These are phyloP conservation scores for Eospalax fontanierii DNA, from an alignment of 2,797 vertebrate genomes.

Conservation along the genomic window DNA sequence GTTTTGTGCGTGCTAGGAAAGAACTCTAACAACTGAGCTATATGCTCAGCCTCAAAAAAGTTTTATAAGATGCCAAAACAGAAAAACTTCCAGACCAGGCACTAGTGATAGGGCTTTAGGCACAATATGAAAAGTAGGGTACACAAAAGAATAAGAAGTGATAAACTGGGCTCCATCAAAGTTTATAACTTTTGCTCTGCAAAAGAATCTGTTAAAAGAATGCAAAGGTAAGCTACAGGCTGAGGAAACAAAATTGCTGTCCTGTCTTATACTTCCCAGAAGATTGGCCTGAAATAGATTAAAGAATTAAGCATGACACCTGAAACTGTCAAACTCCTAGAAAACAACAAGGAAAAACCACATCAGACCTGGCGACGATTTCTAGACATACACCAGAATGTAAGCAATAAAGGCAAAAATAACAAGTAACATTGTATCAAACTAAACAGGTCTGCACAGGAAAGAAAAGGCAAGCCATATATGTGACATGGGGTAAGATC, in stretches of 20 bases:
- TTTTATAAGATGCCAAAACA: neutral
- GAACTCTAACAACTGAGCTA: neutral
- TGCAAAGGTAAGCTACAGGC: neutral
- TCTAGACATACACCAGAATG: neutral
- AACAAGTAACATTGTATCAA: neutral
- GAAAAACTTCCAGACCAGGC: neutral
- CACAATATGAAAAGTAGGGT: neutral
- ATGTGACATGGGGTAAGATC: neutral
- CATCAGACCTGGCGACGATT: neutral
- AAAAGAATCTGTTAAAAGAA: neutral
- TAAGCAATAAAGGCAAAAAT: slow-evolving; percentile 22
- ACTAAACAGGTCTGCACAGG: neutral
- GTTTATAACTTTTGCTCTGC: slow-evolving; percentile 12
- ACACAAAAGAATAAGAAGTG: neutral
- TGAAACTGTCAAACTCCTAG: too few relatives aligned
- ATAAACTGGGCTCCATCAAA: slow-evolving; percentile 10
- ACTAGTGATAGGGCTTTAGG: neutral
- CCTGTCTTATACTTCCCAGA: neutral
- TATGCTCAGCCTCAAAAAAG: neutral
- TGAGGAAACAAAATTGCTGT: neutral
- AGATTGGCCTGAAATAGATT: neutral
- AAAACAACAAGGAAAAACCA: neutral
- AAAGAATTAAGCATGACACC: neutral
- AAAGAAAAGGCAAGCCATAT: neutral
- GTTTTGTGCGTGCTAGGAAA: too few relatives aligned